Evolutionary conservation across 2,888 invertebrate genomes (phyloP), one percentile per base, ranked within the genome.

Genomic region (Baronia brevicornis): DNA sequence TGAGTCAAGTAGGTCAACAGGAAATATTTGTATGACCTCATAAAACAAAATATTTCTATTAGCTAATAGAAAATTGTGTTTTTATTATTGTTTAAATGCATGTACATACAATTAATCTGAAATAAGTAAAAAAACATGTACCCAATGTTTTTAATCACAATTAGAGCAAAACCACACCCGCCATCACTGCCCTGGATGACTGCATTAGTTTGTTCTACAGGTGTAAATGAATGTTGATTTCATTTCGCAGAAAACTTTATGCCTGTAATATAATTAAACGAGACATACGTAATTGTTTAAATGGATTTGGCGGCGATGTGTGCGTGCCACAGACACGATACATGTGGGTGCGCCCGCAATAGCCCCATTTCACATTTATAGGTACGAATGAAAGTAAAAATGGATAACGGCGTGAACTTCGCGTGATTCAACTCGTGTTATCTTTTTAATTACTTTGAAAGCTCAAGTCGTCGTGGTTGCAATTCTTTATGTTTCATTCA

Each of bases 201-300:
- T 36, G 31, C 36, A 36, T 27, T 27, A 28, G 19, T 36, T 31
- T 27, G 31, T 30, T 27, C 30, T 11, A 35, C 30, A 22, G 12
- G 31, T 36, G 36, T 27, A 27, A 36, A 27, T 31, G 17, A 27
- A 36, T 27, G 36, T 43, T 41, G 42, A 51, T 53, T 60, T 46
- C 36, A 34, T 61, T 73, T 71, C 67, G 54, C 50, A 50, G 65
- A 71, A 74, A 57, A 50, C 64, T 66, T 63, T 73, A 31, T 8
- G 22, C 36, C 27, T 36, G 23, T 27, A 22, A 28, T 19, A 18
- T 74, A 74, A 74, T 73, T 65, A 54, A 31, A 39, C 45, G 62
- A 54, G 71, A 70, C 70, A 69, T 66, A 69, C 66, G 62, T 65
- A 66, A 63, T 46, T 53, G 44, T 47, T 36, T 36, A 48, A 42